phyloP scores from a whole-genome alignment of 2,113 vertebrate species.

The Catharus minimus region DNA sequence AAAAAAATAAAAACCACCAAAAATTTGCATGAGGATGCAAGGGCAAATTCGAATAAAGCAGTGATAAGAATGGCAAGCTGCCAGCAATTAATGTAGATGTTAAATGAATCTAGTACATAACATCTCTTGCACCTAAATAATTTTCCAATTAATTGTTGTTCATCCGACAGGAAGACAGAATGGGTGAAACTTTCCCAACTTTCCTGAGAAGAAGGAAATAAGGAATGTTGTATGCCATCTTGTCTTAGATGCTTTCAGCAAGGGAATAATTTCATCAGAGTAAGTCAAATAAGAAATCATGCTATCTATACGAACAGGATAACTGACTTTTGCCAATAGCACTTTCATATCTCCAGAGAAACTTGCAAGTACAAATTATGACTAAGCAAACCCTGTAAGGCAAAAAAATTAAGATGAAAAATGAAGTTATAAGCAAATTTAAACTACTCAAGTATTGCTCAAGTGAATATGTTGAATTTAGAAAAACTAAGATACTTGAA shows the following conservation, averaged over 20 bases:
- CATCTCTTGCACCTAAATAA: not conserved
- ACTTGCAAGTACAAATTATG: not conserved
- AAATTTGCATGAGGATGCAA: not conserved
- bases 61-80: not conserved
- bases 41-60: constrained; percentile 9
- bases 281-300: not conserved
- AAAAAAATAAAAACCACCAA: not conserved
- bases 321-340: not conserved
- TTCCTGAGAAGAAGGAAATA: not conserved
- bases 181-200: not conserved
- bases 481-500: not conserved
- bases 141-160: not conserved
- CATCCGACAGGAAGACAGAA: not conserved
- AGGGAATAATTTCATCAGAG: not conserved
- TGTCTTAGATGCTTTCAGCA: not conserved
- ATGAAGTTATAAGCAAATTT: not conserved
- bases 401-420: not conserved
- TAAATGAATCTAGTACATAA: not conserved
- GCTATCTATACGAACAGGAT: not conserved
- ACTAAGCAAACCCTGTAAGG: not conserved
- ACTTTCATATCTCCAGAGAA: not conserved
- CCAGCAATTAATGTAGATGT: constrained; percentile 2
- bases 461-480: not conserved
- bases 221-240: not conserved
- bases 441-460: not conserved